Evolutionary conservation across 2,113 vertebrate species (phyloP).

Genomic region (Phaethon lepturus): DNA sequence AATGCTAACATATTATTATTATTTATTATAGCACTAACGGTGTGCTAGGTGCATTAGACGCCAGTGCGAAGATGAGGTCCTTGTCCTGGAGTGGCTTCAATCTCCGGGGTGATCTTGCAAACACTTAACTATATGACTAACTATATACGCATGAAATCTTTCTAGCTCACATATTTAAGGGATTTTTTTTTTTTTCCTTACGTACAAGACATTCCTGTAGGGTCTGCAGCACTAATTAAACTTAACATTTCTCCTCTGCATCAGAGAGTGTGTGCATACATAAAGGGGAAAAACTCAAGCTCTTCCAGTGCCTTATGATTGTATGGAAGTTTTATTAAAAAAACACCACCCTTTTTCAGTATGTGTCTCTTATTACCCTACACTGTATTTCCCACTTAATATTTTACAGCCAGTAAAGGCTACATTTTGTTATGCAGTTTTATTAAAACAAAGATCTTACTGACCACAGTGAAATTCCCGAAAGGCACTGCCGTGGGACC

Average conservation of each 20-base stretch:
- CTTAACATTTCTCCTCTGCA: not conserved
- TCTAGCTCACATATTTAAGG: not conserved
- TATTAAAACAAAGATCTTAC: constrained; percentile 56
- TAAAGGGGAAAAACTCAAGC: not conserved
- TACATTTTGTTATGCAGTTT: constrained; percentile 7
- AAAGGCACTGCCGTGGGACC: constrained; percentile 17
- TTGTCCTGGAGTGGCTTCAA: constrained; percentile 60
- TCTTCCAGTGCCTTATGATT: not conserved
- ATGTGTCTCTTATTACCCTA: constrained; percentile 23
- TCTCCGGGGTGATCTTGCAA: constrained; percentile 60
- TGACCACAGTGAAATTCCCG: not conserved
- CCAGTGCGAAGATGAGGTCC: constrained; percentile 56
- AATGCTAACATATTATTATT: constrained; percentile 73
- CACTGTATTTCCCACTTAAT: constrained; percentile 34
- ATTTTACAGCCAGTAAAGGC: constrained; percentile 40
- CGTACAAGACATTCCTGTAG: not conserved
- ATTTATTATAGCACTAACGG: constrained; percentile 72
- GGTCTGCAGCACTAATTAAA: not conserved
- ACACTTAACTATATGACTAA: constrained; percentile 48
- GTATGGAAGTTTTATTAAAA: constrained; percentile 29
- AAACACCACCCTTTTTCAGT: not conserved
- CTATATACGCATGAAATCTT: not conserved
- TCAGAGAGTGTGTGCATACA: not conserved
- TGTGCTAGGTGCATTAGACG: constrained; percentile 57
- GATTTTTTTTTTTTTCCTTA: not conserved